phyloP scores from a whole-genome alignment of 2,797 vertebrate species.

The Bucorvus abyssinicus region DNA sequence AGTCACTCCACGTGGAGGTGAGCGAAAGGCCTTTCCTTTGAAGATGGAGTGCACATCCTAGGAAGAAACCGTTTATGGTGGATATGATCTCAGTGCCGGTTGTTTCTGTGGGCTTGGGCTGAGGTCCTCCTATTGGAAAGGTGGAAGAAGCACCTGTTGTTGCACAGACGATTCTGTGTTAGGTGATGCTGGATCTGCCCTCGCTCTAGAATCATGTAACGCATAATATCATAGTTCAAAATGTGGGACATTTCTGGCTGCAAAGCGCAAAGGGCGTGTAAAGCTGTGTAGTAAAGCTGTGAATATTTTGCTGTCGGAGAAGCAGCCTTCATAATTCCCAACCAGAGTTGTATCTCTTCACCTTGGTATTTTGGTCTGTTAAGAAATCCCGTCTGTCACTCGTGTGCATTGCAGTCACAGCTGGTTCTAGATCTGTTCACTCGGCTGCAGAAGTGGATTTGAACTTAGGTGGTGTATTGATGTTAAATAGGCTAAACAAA shows the following conservation, averaged over 20 bases:
- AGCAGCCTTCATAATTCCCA: background rate
- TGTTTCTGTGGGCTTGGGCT: background rate
- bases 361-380: background rate
- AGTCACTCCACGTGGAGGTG: slow-evolving; percentile 88
- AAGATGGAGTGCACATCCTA: background rate
- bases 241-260: background rate
- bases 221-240: background rate
- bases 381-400: background rate
- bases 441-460: background rate
- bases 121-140: background rate
- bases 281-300: background rate
- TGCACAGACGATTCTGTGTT: background rate
- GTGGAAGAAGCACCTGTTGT: background rate
- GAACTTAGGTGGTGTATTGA: background rate
- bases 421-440: background rate
- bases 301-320: background rate
- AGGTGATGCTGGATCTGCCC: background rate
- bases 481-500: background rate
- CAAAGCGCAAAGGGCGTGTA: background rate
- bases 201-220: background rate
- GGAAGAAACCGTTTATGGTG: background rate
- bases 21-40: slow-evolving; percentile 21
- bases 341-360: background rate
- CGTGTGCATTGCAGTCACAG: background rate
- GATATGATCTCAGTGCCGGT: background rate